Evolutionary conservation across 2,113 vertebrate species (phyloP), one percentile per base, ranked within the genome.

Genomic region (Alosa alosa): DNA sequence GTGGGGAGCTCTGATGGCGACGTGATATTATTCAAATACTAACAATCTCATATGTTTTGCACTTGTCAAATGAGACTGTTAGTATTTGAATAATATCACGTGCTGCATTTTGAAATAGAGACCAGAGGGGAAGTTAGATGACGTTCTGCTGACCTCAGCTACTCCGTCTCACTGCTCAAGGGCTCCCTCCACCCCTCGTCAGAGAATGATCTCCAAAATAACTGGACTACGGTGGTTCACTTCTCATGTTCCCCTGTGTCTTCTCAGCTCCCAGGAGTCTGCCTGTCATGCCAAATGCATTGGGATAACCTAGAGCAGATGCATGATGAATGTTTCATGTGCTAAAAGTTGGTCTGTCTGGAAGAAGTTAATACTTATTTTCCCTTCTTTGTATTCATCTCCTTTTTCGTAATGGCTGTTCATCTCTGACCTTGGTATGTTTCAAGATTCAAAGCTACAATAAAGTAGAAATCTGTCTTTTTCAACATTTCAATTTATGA

Each of bases 261-360:
- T 11, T 36, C 36, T 8, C 64, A 25, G 31, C 36, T 78, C 72
- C 72, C 25, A 39, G 72, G 72, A 78, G 72, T 36, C n/a, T 72
- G 64, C 2, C 25, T 72, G 25, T 64, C 57, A 25, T 25, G 22
- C 5, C 0, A 64, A 64, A 64, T 64, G 57, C 57, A 64, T 64
- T 6, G n/a, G 9, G 22, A 22, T 64, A 64, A 64, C 64, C n/a
- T 68, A 31, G n/a, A 68, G 8, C n/a, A 68, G 64, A 31, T 68
- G 11, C n/a, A n/a, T 68, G n/a, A 68, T 25, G 64, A 78, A 78
- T 78, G 72, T 39, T 78, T 78, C 64, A 72, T 36, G n/a, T 72
- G 57, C 6, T 20, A n/a, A 20, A 57, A 64, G 57, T 64, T 25
- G 57, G 18, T 60, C 18, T 60, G 8, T 60, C 55, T 22, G 22